A percentile compares a stretch with the other conserved stretches of the same genome.
Conservation (phyloP, 2,797 vertebrate genomes). For the Rhabdomys pumilio region DNA sequence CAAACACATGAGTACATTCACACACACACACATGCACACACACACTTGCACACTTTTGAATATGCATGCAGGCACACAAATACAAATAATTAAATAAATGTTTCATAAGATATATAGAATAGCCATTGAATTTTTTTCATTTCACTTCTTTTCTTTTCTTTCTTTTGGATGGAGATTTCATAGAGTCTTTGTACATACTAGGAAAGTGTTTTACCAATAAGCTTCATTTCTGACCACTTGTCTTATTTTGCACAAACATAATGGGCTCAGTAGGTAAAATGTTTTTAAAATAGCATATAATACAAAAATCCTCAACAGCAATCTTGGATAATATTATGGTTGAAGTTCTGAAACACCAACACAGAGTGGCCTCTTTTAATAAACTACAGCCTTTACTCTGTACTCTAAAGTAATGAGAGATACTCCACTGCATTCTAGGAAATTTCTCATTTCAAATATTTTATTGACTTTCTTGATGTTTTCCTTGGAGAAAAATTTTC, state of each 20-base stretch:
- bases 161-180: background rate
- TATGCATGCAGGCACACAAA: background rate
- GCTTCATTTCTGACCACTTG: background rate
- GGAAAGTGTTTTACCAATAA: background rate
- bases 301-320: background rate
- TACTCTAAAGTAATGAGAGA: background rate
- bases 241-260: background rate
- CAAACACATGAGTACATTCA: background rate
- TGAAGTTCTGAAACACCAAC: constrained; percentile 27
- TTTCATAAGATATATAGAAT: background rate
- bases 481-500: background rate
- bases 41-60: too few relatives aligned
- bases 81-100: background rate
- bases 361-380: background rate
- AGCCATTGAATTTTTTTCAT: background rate
- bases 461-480: background rate
- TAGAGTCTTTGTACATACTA: background rate
- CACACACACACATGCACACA: too few relatives aligned
- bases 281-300: constrained; percentile 32
- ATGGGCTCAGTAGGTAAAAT: background rate
- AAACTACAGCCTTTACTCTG: background rate
- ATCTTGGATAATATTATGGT: background rate
- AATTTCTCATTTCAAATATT: constrained; percentile 40
- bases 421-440: background rate
- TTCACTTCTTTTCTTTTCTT: background rate